These are phyloP conservation scores for Pterocles gutturalis DNA, from an alignment of 2,113 vertebrate species.

Conservation along the genomic window DNA sequence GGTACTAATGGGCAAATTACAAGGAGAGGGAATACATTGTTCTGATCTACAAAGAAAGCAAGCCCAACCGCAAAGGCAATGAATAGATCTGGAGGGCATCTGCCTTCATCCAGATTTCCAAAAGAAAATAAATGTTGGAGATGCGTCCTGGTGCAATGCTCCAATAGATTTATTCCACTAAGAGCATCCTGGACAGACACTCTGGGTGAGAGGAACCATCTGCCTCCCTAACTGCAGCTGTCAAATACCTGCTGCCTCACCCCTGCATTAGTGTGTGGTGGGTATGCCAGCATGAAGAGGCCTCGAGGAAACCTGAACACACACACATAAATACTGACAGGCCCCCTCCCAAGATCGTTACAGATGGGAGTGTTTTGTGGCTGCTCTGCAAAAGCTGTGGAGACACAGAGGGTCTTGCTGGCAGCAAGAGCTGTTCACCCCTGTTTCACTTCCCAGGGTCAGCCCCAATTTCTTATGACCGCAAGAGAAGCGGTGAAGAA, in stretches of 20 bases:
- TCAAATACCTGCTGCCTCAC: not conserved
- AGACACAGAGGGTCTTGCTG: not conserved
- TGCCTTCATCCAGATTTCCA: not conserved
- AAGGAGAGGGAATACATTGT: not conserved
- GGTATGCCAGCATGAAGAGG: not conserved
- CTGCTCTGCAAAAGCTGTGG: not conserved
- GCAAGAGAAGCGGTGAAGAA: not conserved
- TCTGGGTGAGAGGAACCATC: not conserved
- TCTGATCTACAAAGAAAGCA: not conserved
- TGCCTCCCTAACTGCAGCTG: not conserved
- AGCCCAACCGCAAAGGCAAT: not conserved
- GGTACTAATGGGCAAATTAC: not conserved
- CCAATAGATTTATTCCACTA: accelerated
- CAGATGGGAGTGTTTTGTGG: not conserved
- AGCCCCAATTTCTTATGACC: not conserved
- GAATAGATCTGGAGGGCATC: not conserved
- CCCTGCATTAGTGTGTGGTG: accelerated
- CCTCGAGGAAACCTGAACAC: not conserved
- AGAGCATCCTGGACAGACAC: not conserved
- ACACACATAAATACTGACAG: not conserved
- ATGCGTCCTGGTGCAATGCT: not conserved
- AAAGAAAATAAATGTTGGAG: not conserved
- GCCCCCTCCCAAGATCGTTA: not conserved
- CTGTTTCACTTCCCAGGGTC: not conserved
- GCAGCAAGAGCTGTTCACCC: not conserved